These are phyloP conservation scores for Panagrolaimus sp. DNA, from an alignment of 1,140 invertebrate genomes.

Conservation along the genomic window DNA sequence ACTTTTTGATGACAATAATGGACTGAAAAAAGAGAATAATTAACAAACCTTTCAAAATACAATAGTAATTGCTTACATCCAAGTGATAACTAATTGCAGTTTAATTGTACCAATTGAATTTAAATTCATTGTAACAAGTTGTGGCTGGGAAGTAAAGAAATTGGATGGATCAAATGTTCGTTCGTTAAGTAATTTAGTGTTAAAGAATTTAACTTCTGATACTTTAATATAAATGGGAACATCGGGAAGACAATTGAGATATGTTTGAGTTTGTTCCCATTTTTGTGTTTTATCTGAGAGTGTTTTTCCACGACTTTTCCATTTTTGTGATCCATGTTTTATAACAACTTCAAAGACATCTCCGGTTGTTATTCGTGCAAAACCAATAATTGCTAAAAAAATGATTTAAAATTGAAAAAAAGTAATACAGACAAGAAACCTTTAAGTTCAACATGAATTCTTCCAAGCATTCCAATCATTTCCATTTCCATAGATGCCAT, in stretches of 20 bases:
- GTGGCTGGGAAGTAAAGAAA: constrained; percentile 67
- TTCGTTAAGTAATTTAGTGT: constrained; percentile 64
- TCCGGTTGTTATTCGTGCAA: constrained; percentile 40
- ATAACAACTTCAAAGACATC: constrained; percentile 67
- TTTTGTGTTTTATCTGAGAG: constrained; percentile 64
- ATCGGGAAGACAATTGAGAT: constrained; percentile 64
- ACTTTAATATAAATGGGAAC: constrained; percentile 67
- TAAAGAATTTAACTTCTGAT: constrained; percentile 63
- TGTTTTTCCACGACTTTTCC: constrained; percentile 66
- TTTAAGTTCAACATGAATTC: constrained; percentile 41
- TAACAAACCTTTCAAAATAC: constrained; percentile 18
- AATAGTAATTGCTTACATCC: constrained; percentile 63
- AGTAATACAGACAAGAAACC: constrained; percentile 15
- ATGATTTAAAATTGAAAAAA: constrained; percentile 11
- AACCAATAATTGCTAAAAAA: constrained; percentile 45
- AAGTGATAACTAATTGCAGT: constrained; percentile 67
- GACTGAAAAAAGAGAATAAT: constrained; percentile 25
- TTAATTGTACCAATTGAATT: constrained; percentile 68
- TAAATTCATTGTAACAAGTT: constrained; percentile 68
- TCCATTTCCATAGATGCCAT: constrained; percentile 41
- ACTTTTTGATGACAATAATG: constrained; percentile 37
- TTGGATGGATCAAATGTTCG: constrained; percentile 67
- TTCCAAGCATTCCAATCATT: constrained; percentile 37
- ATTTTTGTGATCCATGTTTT: constrained; percentile 67
- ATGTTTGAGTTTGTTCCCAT: constrained; percentile 64